Evolutionary conservation across 2,888 invertebrate species (phyloP), one percentile per base, ranked within the genome.

Genomic region (Germaria angustata): DNA sequence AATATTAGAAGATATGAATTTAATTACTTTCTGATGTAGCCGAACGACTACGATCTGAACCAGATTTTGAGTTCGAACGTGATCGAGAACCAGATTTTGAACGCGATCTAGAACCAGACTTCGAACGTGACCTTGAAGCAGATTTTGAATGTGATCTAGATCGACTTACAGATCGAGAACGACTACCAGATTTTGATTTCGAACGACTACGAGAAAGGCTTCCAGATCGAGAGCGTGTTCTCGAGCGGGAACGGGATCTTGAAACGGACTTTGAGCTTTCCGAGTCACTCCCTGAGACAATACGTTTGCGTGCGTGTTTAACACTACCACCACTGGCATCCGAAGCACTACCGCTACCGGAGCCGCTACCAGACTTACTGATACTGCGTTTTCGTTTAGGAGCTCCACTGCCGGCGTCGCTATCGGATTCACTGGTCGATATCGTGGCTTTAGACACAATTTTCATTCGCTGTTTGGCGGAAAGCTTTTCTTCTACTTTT

Each of bases 401-500:
- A 5, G 75, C 59, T 34, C 66, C 24, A 44, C 73, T 75, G 11
- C 75, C 84, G 34, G 84, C 84, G 59, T 90, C 90, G 69, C 90
- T 90, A 34, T 90, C 90, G 3, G 96, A 96, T 88, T 96, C 97
- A 81, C 96, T 96, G 0, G 98, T 97, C 0, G 98, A 98, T 85
- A 99, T 98, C 0, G 97, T 97, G 77, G 96, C 98, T 90, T 98
- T 98, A 0, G 98, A 98, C 0, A 97, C 95, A 89, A 98, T 95
- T 88, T 97, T 95, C 84, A 95, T 93, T 55, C 97, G 95, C 89
- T 97, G 97, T 91, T 97, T 97, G 8, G 95, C 93, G 44, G 96
- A 93, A 75, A 96, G 93, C 20, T 90, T 90, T 55, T 89, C 90
- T 2, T 89, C 89, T 63, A 87, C 86, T 72, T 93, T 93, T 46